These are phyloP conservation scores for Dinomys branickii DNA, from an alignment of 2,113 vertebrate species.

Conservation along the genomic window DNA sequence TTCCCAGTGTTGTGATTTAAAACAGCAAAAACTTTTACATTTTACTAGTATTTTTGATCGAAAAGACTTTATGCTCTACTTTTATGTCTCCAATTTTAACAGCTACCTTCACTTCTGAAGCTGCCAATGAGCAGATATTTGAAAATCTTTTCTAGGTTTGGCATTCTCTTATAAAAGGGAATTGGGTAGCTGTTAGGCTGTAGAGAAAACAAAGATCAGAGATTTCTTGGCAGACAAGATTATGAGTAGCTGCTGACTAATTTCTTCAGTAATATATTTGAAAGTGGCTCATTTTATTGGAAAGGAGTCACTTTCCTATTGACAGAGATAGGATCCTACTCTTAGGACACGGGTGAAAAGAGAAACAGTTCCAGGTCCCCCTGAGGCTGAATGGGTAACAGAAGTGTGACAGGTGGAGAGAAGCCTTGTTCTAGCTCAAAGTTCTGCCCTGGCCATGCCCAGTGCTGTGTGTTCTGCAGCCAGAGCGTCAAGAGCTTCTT, in stretches of 20 bases:
- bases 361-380: background rate
- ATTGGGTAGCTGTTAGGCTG: background rate
- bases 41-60: background rate
- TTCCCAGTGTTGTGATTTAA: background rate
- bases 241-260: background rate
- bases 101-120: background rate
- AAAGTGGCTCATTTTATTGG: background rate
- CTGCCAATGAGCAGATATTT: background rate
- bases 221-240: background rate
- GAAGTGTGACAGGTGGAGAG: background rate
- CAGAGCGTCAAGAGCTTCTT: background rate
- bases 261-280: background rate
- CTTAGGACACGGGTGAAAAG: background rate
- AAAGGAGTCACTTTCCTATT: background rate
- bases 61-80: background rate
- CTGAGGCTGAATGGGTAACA: background rate
- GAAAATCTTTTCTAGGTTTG: background rate
- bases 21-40: background rate
- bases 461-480: background rate
- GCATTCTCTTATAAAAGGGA: background rate
- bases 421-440: background rate
- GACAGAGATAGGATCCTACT: background rate
- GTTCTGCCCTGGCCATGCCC: accelerated
- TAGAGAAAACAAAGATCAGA: background rate
- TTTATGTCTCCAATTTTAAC: background rate